Percentiles rank a stretch among this genome's conserved stretches.
Conservation (phyloP, 2,888 invertebrate species). For the Ctena decussata region DNA sequence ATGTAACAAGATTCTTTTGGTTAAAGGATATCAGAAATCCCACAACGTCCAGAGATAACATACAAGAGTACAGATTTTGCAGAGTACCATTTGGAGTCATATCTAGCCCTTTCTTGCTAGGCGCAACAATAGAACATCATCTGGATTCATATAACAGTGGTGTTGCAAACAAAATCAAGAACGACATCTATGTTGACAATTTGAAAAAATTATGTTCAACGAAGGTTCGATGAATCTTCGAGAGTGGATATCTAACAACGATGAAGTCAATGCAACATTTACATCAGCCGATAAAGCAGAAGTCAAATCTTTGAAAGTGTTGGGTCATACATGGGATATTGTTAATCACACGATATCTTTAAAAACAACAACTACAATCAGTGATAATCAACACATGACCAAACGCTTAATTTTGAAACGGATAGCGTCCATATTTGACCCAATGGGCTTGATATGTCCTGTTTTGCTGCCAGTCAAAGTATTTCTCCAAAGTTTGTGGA, state of each 20-base stretch:
- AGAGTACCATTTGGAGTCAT: conserved; percentile 40
- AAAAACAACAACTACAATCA: too few relatives aligned
- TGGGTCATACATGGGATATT: conserved; percentile 34
- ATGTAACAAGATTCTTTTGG: conserved; percentile 52
- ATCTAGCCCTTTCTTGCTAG: conserved; percentile 33
- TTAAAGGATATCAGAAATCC: conserved; percentile 30
- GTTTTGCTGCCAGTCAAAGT: conserved; percentile 9
- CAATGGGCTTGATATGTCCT: not conserved
- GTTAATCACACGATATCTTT: not conserved
- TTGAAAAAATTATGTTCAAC: conserved; percentile 33
- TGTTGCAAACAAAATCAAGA: conserved; percentile 22
- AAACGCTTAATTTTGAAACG: not conserved
- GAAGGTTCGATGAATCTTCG: conserved; percentile 37
- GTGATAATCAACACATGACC: too few relatives aligned
- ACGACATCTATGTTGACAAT: conserved; percentile 37
- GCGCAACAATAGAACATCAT: conserved; percentile 44
- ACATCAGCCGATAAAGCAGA: not conserved
- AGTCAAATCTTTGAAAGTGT: too few relatives aligned
- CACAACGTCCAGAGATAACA: not conserved
- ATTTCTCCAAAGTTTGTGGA: conserved; percentile 24
- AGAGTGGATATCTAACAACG: too few relatives aligned
- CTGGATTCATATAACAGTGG: conserved; percentile 25
- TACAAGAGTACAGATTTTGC: conserved; percentile 36
- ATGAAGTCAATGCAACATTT: not conserved
- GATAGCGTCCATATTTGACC: not conserved